Conservation (phyloP, 2,113 vertebrate species). For the Lamprotornis superbus region DNA sequence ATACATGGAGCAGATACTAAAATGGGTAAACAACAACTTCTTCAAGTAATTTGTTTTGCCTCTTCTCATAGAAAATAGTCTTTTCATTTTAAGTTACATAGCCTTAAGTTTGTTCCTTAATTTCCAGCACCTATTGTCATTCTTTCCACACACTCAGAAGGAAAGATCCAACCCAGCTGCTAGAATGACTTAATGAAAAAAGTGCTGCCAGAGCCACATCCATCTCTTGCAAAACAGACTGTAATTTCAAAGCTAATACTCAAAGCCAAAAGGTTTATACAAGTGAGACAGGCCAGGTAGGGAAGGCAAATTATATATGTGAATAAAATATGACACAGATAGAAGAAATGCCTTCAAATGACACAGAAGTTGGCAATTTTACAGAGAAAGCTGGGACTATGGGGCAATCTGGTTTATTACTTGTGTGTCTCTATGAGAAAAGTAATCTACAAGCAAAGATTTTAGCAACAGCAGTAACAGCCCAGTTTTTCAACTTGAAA, state of each 20-base stretch:
- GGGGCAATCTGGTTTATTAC: neutral
- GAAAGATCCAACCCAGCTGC: slow-evolving; percentile 28
- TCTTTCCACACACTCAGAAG: neutral
- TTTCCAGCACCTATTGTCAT: slow-evolving; percentile 7
- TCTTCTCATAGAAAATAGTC: neutral
- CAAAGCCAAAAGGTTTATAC: neutral
- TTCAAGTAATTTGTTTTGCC: neutral
- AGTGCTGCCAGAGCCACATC: neutral
- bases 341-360: neutral
- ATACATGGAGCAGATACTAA: neutral
- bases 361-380: neutral
- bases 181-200: neutral
- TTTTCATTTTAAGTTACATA: neutral
- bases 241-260: neutral
- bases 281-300: neutral
- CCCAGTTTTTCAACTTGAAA: neutral
- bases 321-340: neutral
- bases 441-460: neutral
- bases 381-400: neutral
- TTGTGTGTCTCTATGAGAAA: neutral
- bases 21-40: neutral
- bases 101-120: neutral
- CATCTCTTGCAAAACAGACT: neutral
- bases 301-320: neutral
- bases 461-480: neutral